Base-by-base conservation (phyloP, 2,888 invertebrate genomes). In the Coremacera marginata region DNA sequence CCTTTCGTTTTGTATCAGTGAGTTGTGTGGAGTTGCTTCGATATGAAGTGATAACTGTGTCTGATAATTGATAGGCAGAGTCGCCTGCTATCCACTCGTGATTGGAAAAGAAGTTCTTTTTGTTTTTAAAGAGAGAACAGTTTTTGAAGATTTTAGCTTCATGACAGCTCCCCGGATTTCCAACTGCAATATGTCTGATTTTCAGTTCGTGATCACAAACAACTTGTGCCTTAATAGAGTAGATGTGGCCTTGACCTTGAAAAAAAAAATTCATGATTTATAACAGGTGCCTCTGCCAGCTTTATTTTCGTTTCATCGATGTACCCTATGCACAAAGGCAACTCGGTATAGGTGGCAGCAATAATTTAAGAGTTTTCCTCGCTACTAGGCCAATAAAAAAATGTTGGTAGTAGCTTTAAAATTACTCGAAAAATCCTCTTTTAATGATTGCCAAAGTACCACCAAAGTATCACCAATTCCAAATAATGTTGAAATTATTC, bases 31-130 rank as follows among this genome's bases (percentile, higher is more conserved):
- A 31, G 78, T 27, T 73, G 57, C 31, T 73, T 74, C 65, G 52
- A 31, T 49, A 74, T 7, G 62, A 34, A 1, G 76, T 70, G 3
- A 65, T 55, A 31, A 76, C 11, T n/a, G 65, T 60, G 9, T 19
- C 44, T 9, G 65, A 76, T 34, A 71, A 34, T 22, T 70, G 63
- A 16, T 63, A 76, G 14, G 72, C 60, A 14, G 62, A 73, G 31
- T 37, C 60, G 19, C 62, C 62, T 9, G 62, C 60, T 65, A 75
- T 71, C 67, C 67, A 73, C 62, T 62, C 55, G 14, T 75, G 55
- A 0, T 34, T 37, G 3, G 60, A 75, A 60, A 75, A 70, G 19
- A 31, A 60, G 5, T 49, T 19, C 27, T 70, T 51, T 9, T 68
- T 57, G 25, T 51, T 14, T 27, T 25, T 51, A 37, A 55, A 72